Percentiles rank a stretch among this genome's conserved stretches.
Evolutionary conservation across 1,140 invertebrate species (phyloP).

Genomic region (Grapholita molesta): DNA sequence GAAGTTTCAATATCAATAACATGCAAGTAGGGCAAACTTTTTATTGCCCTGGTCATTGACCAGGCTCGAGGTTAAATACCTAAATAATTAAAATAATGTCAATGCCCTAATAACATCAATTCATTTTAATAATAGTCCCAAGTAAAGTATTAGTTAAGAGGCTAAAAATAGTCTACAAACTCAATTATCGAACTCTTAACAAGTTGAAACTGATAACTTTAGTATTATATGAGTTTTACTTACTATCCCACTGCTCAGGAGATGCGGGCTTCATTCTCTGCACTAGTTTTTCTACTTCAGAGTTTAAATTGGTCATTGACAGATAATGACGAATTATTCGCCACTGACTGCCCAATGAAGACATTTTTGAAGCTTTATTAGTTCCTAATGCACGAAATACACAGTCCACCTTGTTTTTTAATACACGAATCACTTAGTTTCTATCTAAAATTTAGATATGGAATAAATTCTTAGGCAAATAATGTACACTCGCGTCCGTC

Average conservation of each 20-base stretch:
- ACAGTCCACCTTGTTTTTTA: neutral
- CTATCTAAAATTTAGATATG: neutral
- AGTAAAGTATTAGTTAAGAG: neutral
- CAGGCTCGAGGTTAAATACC: neutral
- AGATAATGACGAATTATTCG: slow-evolving; percentile 63
- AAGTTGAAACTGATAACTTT: neutral
- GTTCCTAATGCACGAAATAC: neutral
- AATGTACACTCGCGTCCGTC: neutral
- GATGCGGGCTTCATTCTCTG: slow-evolving; percentile 63
- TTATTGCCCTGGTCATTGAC: neutral
- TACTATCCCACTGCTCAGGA: slow-evolving; percentile 71
- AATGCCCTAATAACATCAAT: neutral
- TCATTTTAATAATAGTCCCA: neutral
- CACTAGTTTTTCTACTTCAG: slow-evolving; percentile 65
- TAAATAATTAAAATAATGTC: neutral
- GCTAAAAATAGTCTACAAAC: slow-evolving; percentile 1
- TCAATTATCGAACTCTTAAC: neutral
- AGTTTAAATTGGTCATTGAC: slow-evolving; percentile 56
- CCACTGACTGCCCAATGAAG: slow-evolving; percentile 68
- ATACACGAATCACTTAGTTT: neutral
- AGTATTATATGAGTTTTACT: slow-evolving; percentile 29
- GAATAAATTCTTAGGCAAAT: neutral
- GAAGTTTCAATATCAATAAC: neutral
- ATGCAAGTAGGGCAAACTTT: neutral
- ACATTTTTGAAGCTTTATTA: slow-evolving; percentile 43